Percentiles rank a stretch among this genome's conserved stretches.
phyloP scores from a whole-genome alignment of 2,888 invertebrate species.

The Lasiommata megera region DNA sequence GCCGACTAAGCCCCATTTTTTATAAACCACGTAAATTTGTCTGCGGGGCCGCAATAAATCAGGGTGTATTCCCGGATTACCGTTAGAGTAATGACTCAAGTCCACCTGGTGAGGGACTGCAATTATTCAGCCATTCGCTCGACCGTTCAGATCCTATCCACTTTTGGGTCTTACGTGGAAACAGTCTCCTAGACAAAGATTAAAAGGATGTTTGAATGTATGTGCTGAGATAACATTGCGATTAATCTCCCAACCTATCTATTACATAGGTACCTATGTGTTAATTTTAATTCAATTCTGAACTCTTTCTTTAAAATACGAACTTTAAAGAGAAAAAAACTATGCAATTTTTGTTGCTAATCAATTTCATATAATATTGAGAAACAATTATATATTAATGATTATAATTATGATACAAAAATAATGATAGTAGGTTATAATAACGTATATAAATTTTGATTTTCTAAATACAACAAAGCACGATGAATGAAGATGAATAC shows the following conservation, averaged over 20 bases:
- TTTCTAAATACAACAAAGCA: too few species aligned
- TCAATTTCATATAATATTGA: too few species aligned
- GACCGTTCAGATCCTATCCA: constrained; percentile 46
- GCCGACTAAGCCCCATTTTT: constrained; percentile 75
- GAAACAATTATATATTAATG: too few species aligned
- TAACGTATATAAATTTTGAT: too few species aligned
- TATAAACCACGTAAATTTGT: constrained; percentile 78
- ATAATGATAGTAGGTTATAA: too few species aligned
- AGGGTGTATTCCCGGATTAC: constrained; percentile 78
- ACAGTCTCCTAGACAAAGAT: constrained; percentile 23
- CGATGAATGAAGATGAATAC: too few species aligned
- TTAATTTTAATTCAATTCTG: too few species aligned
- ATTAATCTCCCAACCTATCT: neutral
- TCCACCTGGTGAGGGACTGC: constrained; percentile 76
- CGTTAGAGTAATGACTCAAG: constrained; percentile 76
- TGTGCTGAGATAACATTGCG: neutral
- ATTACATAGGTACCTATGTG: too few species aligned
- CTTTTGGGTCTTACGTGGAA: constrained; percentile 35
- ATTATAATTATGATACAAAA: too few species aligned
- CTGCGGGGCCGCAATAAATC: constrained; percentile 73
- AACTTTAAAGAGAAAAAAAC: too few species aligned
- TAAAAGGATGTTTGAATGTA: constrained; percentile 15
- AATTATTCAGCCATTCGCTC: constrained; percentile 72
- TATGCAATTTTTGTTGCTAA: too few species aligned
- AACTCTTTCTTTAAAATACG: too few species aligned